phyloP scores from a whole-genome alignment of 2,797 vertebrate genomes.

The Moxostoma hubbsi region DNA sequence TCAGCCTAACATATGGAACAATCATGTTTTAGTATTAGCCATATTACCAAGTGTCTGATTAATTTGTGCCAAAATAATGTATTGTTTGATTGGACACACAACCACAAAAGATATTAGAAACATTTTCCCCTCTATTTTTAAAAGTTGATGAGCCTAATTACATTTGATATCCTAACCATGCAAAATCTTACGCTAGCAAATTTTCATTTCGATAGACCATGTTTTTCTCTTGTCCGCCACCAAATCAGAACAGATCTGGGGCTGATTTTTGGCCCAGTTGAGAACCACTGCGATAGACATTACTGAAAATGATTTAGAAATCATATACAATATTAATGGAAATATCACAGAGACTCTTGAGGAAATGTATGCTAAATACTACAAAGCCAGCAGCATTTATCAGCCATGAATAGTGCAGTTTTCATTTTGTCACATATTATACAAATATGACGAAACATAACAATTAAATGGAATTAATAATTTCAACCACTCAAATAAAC shows the following conservation, averaged over 20 bases:
- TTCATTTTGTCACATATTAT: conserved; percentile 8
- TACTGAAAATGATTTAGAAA: neutral
- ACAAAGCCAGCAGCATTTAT: conserved; percentile 9
- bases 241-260: neutral
- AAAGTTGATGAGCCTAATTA: neutral
- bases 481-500: neutral
- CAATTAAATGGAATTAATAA: neutral
- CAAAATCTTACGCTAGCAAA: neutral
- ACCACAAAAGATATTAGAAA: neutral
- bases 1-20: too few species aligned
- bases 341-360: neutral
- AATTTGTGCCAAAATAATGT: neutral
- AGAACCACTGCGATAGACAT: conserved; percentile 3
- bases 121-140: neutral
- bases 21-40: neutral
- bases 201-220: neutral
- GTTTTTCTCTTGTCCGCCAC: neutral
- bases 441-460: neutral
- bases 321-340: neutral
- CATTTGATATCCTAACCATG: neutral
- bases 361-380: conserved; percentile 13
- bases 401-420: too few species aligned
- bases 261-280: neutral
- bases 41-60: neutral
- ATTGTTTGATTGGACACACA: neutral